Base-by-base conservation (phyloP, 2,888 invertebrate species). In the Liposcelis brunnea region DNA sequence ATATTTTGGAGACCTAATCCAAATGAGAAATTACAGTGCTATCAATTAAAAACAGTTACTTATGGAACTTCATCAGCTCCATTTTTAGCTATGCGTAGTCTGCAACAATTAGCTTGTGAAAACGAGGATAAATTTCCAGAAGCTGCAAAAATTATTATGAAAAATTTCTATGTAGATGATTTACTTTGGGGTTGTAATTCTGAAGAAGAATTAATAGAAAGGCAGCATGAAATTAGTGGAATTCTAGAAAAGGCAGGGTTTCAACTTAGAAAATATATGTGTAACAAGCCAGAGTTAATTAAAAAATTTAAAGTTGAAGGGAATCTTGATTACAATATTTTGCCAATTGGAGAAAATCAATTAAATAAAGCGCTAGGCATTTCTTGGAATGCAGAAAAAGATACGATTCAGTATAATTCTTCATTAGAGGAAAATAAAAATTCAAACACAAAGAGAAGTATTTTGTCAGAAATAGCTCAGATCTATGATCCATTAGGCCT, bases 1-100 rank as follows among this genome's bases (percentile, higher is more conserved):
- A 60, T 64, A 4, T 36, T 63, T 3, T 62, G 61, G 61, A 44
- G 58, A 15, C 44, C 50, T 4, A 18, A 51, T 33, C 49, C 52
- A 6, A 50, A 51, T 14, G 38, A 47, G 3, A 48, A 58, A 2
- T 55, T 55, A 42, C 56, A 55, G 2, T 52, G 60, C 4, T 61
- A 57, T 1, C 61, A 61, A 38, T 59, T 61, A 1, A 55, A 54
- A 1, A 51, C 56, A 6, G 47, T 40, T 3, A 35, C 35, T 35
- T 35, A 16, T 7, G 35, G 35, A 16, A 35, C 35, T 15, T 4
- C 14, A 5, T 16, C 54, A 5, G 55, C 55, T 4, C 53, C 58
- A 10, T 60, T 49, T 50, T 40, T 57, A 14, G 55, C 58, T 2
- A 54, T 50, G 1, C 32, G 56, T 42, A 49, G 48, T 18, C 42